Conservation (phyloP, 2,888 invertebrate genomes). For the Harpagoxenus sublaevis region DNA sequence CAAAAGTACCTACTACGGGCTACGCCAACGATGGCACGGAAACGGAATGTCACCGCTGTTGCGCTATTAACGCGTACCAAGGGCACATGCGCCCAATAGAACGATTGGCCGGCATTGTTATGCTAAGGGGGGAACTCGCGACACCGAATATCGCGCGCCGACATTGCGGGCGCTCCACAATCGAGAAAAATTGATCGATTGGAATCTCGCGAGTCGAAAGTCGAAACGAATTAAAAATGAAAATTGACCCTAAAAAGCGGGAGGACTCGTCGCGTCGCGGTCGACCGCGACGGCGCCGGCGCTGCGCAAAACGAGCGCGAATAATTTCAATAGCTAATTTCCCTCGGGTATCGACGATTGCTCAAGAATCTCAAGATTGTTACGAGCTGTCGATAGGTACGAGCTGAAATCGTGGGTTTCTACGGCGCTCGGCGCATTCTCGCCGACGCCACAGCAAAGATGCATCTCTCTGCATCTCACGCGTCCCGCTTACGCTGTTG, state of each 20-base stretch:
- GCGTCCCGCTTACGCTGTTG: background rate
- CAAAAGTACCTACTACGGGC: background rate
- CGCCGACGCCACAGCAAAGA: background rate
- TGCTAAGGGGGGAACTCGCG: constrained; percentile 20
- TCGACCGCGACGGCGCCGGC: too few species aligned
- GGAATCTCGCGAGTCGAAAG: background rate
- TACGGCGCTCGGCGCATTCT: background rate
- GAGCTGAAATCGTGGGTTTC: background rate
- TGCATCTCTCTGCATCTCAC: background rate
- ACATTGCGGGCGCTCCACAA: background rate
- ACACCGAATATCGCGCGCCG: constrained; percentile 3
- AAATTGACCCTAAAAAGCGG: background rate
- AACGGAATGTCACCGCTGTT: constrained; percentile 57
- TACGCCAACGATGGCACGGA: constrained; percentile 35
- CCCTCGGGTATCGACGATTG: background rate
- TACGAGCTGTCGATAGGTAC: background rate
- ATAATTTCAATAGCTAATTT: constrained; percentile 3
- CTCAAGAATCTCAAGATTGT: constrained; percentile 16
- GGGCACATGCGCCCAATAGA: constrained; percentile 46
- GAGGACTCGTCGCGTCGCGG: too few species aligned
- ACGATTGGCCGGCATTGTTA: constrained; percentile 48
- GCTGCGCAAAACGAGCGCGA: too few species aligned
- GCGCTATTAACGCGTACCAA: constrained; percentile 58
- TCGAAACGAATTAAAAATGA: background rate
- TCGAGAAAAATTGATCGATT: background rate